phyloP scores from a whole-genome alignment of 2,888 invertebrate species.

The Eretmocerus hayati region DNA sequence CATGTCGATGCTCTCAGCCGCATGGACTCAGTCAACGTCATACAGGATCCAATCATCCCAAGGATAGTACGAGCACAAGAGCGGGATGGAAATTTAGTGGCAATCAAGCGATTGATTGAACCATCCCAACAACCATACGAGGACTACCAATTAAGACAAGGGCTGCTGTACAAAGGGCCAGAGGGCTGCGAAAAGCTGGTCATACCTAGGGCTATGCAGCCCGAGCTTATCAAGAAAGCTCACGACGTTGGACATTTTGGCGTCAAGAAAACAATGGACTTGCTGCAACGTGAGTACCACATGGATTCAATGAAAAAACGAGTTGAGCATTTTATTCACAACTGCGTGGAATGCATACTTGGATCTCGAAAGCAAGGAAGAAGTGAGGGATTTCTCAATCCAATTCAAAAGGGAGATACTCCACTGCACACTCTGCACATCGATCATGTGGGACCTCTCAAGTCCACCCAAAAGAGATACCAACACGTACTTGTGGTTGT shows the following conservation, averaged over 20 bases:
- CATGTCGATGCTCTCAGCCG: constrained; percentile 4
- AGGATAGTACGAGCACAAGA: neutral
- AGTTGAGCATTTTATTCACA: neutral
- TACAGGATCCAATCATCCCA: neutral
- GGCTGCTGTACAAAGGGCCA: neutral
- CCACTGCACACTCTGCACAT: too few relatives aligned
- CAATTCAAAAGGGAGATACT: constrained; percentile 26
- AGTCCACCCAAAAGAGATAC: too few relatives aligned
- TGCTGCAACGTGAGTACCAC: too few relatives aligned
- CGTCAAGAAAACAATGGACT: too few relatives aligned
- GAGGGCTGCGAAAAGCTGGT: neutral
- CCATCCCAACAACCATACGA: neutral
- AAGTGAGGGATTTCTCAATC: neutral
- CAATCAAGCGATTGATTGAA: neutral
- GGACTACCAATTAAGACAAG: neutral
- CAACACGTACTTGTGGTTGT: constrained; percentile 25
- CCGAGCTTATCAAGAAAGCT: neutral
- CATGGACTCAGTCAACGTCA: neutral
- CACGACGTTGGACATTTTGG: too few relatives aligned
- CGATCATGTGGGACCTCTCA: too few relatives aligned
- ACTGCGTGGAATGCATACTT: constrained; percentile 4
- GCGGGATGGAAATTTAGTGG: neutral
- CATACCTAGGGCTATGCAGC: neutral
- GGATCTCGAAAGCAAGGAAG: too few relatives aligned
- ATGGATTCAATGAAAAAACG: neutral